Conservation (phyloP, 2,113 vertebrate genomes). For the Salvelinus alpinus region DNA sequence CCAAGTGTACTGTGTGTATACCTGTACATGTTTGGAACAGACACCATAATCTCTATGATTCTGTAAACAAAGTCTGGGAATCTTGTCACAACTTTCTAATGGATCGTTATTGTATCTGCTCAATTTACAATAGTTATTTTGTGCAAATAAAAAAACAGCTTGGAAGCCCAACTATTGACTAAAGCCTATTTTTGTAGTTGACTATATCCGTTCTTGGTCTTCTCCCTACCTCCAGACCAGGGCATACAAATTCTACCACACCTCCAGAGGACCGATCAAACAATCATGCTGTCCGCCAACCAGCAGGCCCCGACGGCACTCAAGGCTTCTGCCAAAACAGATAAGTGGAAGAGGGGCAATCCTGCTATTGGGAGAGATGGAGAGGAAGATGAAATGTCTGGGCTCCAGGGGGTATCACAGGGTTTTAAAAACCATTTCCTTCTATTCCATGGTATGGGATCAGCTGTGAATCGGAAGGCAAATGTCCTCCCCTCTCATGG, state of each 20-base stretch:
- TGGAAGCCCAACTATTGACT: too few relatives aligned
- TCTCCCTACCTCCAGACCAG: constrained; percentile 71
- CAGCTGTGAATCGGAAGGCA: constrained; percentile 28
- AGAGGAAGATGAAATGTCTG: background rate
- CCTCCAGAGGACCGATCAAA: constrained; percentile 86
- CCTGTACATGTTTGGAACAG: too few relatives aligned
- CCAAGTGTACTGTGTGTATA: too few relatives aligned
- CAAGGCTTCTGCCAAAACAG: constrained; percentile 95
- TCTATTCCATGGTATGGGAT: constrained; percentile 36
- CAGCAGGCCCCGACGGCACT: constrained; percentile 88
- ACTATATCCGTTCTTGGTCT: background rate
- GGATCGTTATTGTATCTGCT: too few relatives aligned
- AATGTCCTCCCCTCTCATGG: constrained; percentile 21
- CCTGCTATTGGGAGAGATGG: constrained; percentile 39
- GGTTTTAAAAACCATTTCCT: constrained; percentile 38
- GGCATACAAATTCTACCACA: constrained; percentile 80
- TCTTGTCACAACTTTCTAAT: too few relatives aligned
- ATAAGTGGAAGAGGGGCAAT: constrained; percentile 74
- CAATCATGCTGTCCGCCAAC: constrained; percentile 89
- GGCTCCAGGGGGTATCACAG: constrained; percentile 22
- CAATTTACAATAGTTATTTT: too few relatives aligned
- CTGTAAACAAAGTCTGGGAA: too few relatives aligned
- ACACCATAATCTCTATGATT: too few relatives aligned
- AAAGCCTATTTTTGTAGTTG: background rate
- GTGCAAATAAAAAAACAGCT: too few relatives aligned